Base-by-base conservation (phyloP, 2,888 invertebrate genomes). In the Drosophila cognata region DNA sequence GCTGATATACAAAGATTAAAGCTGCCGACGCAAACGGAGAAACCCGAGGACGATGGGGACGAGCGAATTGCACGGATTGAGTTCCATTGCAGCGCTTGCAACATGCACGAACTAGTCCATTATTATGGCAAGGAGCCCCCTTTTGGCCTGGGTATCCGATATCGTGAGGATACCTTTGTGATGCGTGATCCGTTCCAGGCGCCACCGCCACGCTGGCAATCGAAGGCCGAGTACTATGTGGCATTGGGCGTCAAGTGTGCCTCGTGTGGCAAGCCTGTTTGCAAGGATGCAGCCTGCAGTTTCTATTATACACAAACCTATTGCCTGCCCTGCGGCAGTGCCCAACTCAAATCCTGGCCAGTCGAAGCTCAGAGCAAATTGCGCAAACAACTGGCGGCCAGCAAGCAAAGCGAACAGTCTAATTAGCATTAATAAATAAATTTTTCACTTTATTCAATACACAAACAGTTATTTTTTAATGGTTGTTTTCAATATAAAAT, bases 181-280 rank as follows among this genome's bases (percentile, higher is more conserved):
- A 96, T 97, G 95, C 96, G 96, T 89, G 98, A 98, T 93, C 98
- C 98, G 0, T 98, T 98, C 91, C 95, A 95, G 84, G 95, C 96
- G 2, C 95, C 96, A 8, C 92, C 93, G 8, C 86, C 89, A 0
- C 85, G 87, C 28, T 86, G 88, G 85, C 87, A 92, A 63, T 95
- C 95, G 64, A 95, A 95, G 91, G 95, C 96, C n/a, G 96, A 97
- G 92, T 95, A 96, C 87, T 93, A 97, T 72, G 94, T 97, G 5
- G 82, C 90, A 0, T 90, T 98, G 25, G 98, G 98, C 3, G 94
- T 95, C 16, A 95, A 97, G 90, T 98, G 98, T 93, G 93, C 94
- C 31, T 85, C 94, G 28, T 98, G 98, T 93, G 92, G 94, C 4
- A 95, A 94, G 86, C 83, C 94, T 72, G 95, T 97, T 7, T 98